Percentiles rank a stretch among this genome's conserved stretches.
Conservation (phyloP, 2,113 vertebrate species). For the Dasyprocta punctata region DNA sequence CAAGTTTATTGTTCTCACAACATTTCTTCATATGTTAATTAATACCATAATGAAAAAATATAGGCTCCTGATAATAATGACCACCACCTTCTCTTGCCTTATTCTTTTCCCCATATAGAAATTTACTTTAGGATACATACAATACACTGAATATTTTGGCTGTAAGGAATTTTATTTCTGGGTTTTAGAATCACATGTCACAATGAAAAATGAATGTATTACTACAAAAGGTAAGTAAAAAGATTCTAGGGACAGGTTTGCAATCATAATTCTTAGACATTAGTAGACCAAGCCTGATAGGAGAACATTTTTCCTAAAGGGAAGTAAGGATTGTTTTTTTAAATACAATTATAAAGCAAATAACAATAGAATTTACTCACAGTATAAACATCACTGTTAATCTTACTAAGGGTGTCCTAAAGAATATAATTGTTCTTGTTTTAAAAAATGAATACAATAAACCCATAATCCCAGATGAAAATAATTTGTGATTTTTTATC, state of each 20-base stretch:
- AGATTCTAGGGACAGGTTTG: neutral
- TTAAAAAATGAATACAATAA: neutral
- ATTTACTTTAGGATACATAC: conserved; percentile 24
- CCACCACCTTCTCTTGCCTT: neutral
- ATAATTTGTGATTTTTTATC: neutral
- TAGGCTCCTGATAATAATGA: neutral
- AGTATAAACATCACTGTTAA: neutral
- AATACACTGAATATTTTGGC: conserved; percentile 39
- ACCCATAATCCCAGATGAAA: neutral
- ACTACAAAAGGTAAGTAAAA: conserved; percentile 37
- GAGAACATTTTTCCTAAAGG: neutral
- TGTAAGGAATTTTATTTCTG: conserved; percentile 75
- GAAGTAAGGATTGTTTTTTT: conserved; percentile 48
- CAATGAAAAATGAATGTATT: conserved; percentile 75
- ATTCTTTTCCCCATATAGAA: neutral
- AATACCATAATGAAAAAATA: neutral
- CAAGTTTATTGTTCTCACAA: conserved; percentile 57
- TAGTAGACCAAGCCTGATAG: neutral
- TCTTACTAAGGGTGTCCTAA: neutral
- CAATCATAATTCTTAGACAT: neutral
- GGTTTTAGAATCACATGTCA: conserved; percentile 67
- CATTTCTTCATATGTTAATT: neutral
- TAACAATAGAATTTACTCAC: neutral
- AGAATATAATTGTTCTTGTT: neutral
- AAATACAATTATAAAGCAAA: conserved; percentile 60